A percentile compares a stretch with the other conserved stretches of the same genome.
These are phyloP conservation scores for Achlya flavicornis DNA, from an alignment of 2,888 invertebrate genomes.

Conservation along the genomic window DNA sequence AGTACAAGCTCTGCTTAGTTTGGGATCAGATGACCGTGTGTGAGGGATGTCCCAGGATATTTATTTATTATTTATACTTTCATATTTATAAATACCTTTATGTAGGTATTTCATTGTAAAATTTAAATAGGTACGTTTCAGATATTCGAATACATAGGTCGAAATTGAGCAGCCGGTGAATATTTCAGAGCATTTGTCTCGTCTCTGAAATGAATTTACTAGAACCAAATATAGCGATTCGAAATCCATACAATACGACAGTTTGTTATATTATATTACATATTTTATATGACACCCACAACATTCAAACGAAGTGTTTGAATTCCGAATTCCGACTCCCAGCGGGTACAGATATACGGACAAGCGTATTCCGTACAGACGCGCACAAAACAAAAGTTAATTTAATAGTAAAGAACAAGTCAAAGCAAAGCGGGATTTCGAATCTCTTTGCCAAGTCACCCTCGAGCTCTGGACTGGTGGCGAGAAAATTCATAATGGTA, in stretches of 20 bases:
- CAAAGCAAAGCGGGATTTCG: slow-evolving; percentile 37
- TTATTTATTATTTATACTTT: too few relatives aligned
- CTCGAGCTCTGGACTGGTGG: slow-evolving; percentile 24
- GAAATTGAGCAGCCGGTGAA: neutral
- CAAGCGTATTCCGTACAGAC: slow-evolving; percentile 22
- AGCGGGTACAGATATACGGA: slow-evolving; percentile 9
- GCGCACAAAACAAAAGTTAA: slow-evolving; percentile 40
- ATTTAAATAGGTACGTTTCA: too few relatives aligned
- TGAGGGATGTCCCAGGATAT: too few relatives aligned
- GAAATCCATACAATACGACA: neutral
- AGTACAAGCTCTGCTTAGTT: too few relatives aligned
- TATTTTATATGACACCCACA: neutral
- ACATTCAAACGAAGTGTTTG: slow-evolving; percentile 11
- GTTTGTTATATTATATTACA: neutral
- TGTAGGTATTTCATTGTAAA: too few relatives aligned
- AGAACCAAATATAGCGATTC: neutral
- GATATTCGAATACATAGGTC: neutral
- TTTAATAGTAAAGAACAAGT: slow-evolving; percentile 39
- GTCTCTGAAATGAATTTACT: neutral
- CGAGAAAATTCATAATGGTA: slow-evolving; percentile 11
- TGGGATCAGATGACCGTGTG: too few relatives aligned
- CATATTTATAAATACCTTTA: too few relatives aligned
- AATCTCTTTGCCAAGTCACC: slow-evolving; percentile 36
- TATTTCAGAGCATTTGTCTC: slow-evolving; percentile 1
- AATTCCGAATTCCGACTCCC: neutral